Evolutionary conservation across 2,888 invertebrate species (phyloP).

Genomic region (Stenolophus ochropezus): DNA sequence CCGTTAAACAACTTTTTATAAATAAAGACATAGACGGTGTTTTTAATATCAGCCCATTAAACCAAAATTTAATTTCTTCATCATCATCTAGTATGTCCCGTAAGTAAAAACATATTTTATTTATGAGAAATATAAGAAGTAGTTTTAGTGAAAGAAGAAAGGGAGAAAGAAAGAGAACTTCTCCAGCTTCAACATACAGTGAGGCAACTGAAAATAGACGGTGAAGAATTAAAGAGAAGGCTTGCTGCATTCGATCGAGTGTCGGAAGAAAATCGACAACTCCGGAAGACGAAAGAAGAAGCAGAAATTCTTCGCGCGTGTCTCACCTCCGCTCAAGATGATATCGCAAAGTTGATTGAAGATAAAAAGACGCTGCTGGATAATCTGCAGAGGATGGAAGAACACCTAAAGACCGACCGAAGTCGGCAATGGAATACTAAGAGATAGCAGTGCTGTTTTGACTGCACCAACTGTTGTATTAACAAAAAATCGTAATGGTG

Average conservation of each 20-base stretch:
- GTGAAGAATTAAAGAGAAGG: constrained; percentile 79
- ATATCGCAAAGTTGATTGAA: constrained; percentile 81
- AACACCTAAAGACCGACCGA: constrained; percentile 70
- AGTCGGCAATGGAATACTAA: constrained; percentile 75
- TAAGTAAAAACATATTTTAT: constrained; percentile 41
- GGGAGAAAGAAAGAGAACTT: constrained; percentile 73
- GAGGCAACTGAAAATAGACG: constrained; percentile 77
- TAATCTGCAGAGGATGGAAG: constrained; percentile 81
- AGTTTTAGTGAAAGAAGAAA: constrained; percentile 62
- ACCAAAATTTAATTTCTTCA: constrained; percentile 61
- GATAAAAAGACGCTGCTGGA: constrained; percentile 85
- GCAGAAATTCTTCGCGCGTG: constrained; percentile 77
- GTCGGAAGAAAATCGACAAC: constrained; percentile 77
- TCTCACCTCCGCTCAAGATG: constrained; percentile 83
- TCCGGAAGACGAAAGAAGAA: constrained; percentile 76
- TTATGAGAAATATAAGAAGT: not conserved
- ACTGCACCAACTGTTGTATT: constrained; percentile 82
- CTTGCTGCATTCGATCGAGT: constrained; percentile 77
- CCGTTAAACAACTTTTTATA: constrained; percentile 82
- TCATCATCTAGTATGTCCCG: constrained; percentile 63
- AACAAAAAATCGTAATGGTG: constrained; percentile 71
- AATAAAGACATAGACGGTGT: constrained; percentile 84
- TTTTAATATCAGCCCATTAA: constrained; percentile 81
- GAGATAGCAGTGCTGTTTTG: constrained; percentile 83
- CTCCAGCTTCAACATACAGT: constrained; percentile 73